phyloP scores from a whole-genome alignment of 2,888 invertebrate genomes.

The Lepetodrilus schrolli region DNA sequence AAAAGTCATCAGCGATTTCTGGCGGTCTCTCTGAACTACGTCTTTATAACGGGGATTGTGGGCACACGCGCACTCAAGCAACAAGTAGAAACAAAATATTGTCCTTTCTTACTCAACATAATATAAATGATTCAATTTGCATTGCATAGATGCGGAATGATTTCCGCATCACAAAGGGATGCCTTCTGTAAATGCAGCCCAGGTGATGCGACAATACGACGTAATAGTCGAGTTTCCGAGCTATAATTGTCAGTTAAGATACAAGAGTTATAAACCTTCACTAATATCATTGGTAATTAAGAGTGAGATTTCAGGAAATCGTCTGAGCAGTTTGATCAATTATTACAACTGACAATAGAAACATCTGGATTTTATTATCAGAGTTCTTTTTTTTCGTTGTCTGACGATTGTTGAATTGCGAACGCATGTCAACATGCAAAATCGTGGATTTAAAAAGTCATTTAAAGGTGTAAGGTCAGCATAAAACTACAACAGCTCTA shows the following conservation, averaged over 20 bases:
- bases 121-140: background rate
- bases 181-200: background rate
- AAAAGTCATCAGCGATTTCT: background rate
- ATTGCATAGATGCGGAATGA: slow-evolving; percentile 2
- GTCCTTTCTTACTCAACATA: background rate
- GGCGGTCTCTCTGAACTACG: background rate
- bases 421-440: no score
- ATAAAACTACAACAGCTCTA: no score
- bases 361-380: background rate
- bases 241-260: slow-evolving; percentile 6
- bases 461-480: no score
- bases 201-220: background rate
- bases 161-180: background rate
- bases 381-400: no score
- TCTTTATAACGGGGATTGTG: background rate
- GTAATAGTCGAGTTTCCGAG: background rate
- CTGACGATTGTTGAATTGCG: no score
- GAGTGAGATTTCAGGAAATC: background rate
- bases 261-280: background rate
- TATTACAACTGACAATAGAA: background rate
- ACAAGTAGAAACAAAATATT: slow-evolving; percentile 6
- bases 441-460: no score
- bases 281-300: background rate
- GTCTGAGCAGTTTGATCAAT: background rate
- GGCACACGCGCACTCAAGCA: background rate